Evolutionary conservation across 2,888 invertebrate genomes (phyloP), one percentile per base, ranked within the genome.

Genomic region (Hypsopygia costalis): DNA sequence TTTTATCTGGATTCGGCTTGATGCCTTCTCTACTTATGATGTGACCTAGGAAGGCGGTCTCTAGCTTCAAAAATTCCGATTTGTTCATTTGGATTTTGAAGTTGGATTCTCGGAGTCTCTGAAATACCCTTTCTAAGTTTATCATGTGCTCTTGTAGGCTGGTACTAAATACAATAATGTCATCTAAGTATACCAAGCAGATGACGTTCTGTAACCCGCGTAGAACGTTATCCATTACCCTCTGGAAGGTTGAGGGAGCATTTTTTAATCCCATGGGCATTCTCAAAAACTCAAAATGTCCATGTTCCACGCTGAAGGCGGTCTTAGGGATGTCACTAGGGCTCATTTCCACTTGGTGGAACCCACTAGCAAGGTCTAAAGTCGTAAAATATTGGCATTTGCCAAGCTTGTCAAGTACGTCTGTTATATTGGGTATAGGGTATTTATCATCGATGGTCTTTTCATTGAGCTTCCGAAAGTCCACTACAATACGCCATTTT

Each of bases 401-500:
- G 1, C 48, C 51, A 31, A 59, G 31, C 31, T 52, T 44, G 33
- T 53, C 51, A 5, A 58, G 34, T 20, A 54, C 49, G 6, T 58
- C 52, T 3, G 37, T 43, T 9, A 58, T 50, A 16, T 52, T 52
- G 1, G 45, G 64, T 12, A 69, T 42, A 1, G 59, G 63, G 20
- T 63, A 69, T 46, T 46, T 54, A 38, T 70, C 65, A 11, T 52
- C 51, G 5, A 63, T 45, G 0, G 61, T 66, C 40, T 54, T 51
- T 34, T 58, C 58, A 41, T 69, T 66, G 11, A 69, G 12, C 39
- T 58, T 54, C 3, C 63, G 37, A 36, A 58, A 67, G 35, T 67
- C 65, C 0, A 66, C 51, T 3, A 69, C 64, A 5, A 68, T 32
- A 29, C 65, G 33, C 55, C 55, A 70, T 48, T 65, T 67, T n/a